phyloP scores from a whole-genome alignment of 2,113 vertebrate genomes.

The Passer domesticus region DNA sequence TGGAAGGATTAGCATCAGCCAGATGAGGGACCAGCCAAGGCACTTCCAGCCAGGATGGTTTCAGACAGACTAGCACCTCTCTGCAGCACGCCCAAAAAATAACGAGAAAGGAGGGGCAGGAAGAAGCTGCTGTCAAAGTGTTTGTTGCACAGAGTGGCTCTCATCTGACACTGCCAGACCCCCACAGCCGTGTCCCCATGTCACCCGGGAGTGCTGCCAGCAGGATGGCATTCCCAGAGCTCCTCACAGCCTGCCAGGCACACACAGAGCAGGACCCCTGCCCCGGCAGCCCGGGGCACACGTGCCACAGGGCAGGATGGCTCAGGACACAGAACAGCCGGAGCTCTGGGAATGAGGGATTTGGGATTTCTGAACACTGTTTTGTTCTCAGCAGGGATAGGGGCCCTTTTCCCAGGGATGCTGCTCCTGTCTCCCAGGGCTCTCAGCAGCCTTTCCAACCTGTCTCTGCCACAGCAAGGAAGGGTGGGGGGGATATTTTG shows the following conservation, averaged over 20 bases:
- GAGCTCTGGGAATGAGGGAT: fast-evolving
- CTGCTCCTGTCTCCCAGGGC: neutral
- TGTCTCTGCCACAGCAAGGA: neutral
- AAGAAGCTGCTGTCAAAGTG: neutral
- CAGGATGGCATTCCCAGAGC: neutral
- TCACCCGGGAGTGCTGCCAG: neutral
- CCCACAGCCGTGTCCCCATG: neutral
- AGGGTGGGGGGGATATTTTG: fast-evolving
- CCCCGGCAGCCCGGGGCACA: fast-evolving
- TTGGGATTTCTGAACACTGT: neutral
- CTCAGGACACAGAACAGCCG: neutral
- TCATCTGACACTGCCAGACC: neutral
- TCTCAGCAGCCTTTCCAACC: neutral
- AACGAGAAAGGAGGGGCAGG: neutral
- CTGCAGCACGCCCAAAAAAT: neutral
- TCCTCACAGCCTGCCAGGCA: neutral
- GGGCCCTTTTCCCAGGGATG: neutral
- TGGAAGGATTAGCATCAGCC: neutral
- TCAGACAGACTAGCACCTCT: neutral
- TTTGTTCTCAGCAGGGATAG: neutral
- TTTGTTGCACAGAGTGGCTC: neutral
- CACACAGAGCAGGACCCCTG: neutral
- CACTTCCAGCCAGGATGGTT: neutral
- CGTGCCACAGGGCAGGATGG: fast-evolving
- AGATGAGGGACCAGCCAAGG: neutral